Percentiles rank a stretch among this genome's conserved stretches.
These are phyloP conservation scores for Octodon degus DNA, from an alignment of 2,113 vertebrate genomes.

Conservation along the genomic window DNA sequence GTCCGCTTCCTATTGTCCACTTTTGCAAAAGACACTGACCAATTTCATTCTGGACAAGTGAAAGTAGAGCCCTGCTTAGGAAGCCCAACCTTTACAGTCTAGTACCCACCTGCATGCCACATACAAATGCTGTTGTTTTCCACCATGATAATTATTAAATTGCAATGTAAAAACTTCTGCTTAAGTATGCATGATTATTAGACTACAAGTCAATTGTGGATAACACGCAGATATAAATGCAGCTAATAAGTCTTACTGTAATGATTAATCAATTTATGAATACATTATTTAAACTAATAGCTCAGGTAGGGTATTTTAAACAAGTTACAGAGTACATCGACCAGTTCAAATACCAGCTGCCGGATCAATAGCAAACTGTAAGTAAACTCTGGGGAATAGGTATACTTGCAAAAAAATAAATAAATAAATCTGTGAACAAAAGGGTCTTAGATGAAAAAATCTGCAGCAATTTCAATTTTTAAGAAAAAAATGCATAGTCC, in stretches of 20 bases:
- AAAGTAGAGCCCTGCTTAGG: background rate
- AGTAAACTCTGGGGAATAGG: constrained; percentile 91
- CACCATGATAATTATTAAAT: constrained; percentile 70
- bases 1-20: background rate
- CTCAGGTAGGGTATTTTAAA: constrained; percentile 95
- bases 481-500: constrained; percentile 41
- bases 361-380: constrained; percentile 94
- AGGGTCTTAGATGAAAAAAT: constrained; percentile 72
- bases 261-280: constrained; percentile 99
- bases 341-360: constrained; percentile 93
- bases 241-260: constrained; percentile 96
- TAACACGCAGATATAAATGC: constrained; percentile 91
- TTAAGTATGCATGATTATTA: constrained; percentile 86
- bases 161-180: constrained; percentile 84
- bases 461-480: constrained; percentile 52
- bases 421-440: constrained; percentile 78
- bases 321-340: constrained; percentile 95
- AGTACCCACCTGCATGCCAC: constrained; percentile 42
- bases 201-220: constrained; percentile 85
- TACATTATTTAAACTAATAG: constrained; percentile 98
- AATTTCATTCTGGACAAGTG: background rate
- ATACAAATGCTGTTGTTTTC: constrained; percentile 64
- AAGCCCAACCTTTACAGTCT: background rate
- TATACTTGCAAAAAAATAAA: constrained; percentile 82
- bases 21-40: background rate